Percentiles rank a stretch among this genome's conserved stretches.
These are phyloP conservation scores for Globia sparganii DNA, from an alignment of 2,888 invertebrate species.

Conservation along the genomic window DNA sequence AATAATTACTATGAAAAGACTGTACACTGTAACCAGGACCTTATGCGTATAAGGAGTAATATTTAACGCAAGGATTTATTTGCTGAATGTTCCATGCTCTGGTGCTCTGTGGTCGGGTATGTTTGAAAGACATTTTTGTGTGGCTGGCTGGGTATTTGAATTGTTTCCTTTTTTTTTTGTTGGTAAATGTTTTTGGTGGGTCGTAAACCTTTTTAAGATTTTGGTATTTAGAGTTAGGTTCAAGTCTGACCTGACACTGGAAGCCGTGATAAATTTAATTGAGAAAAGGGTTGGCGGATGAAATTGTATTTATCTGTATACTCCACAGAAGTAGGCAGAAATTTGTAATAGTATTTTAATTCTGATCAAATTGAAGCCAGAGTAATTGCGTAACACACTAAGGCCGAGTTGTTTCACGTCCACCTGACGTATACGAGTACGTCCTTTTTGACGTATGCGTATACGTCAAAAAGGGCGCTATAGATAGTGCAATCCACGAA, in stretches of 20 bases:
- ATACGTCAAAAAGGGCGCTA: too few species aligned
- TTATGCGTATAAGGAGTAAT: constrained; percentile 22
- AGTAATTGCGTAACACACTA: too few species aligned
- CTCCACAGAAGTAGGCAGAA: not conserved
- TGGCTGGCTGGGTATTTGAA: constrained; percentile 7
- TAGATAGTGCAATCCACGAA: too few species aligned
- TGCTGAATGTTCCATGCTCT: constrained; percentile 37
- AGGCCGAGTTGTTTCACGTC: too few species aligned
- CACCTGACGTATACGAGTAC: too few species aligned
- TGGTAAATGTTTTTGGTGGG: not conserved
- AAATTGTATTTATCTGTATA: not conserved
- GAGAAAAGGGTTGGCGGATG: too few species aligned
- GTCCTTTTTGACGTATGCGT: too few species aligned
- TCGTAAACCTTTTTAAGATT: not conserved
- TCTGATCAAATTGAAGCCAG: too few species aligned
- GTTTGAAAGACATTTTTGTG: constrained; percentile 39
- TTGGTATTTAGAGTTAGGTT: not conserved
- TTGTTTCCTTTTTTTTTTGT: constrained; percentile 7
- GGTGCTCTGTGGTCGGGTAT: constrained; percentile 20
- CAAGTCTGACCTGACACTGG: not conserved
- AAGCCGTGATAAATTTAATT: not conserved
- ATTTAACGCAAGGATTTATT: constrained; percentile 51
- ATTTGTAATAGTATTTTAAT: not conserved
- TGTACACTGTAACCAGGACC: constrained; percentile 1
- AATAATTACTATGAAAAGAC: not conserved